Base-by-base conservation (phyloP, 2,113 vertebrate genomes). In the Phyllostomus hastatus region DNA sequence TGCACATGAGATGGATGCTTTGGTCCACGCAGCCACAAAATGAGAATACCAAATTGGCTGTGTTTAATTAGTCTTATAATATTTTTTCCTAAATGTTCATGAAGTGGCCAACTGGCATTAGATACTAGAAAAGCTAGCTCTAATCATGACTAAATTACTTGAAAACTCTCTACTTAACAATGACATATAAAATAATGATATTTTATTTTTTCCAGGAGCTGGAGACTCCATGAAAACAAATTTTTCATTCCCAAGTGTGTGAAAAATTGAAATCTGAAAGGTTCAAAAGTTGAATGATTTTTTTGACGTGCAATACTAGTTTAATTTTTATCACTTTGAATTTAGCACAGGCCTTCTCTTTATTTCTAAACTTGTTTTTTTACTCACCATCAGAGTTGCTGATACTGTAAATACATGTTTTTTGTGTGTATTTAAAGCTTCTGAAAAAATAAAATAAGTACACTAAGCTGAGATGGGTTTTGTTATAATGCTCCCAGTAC, bases 61-160 rank as follows among this genome's bases (percentile, higher is more conserved):
- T 95, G 67, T 83, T 95, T 95, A 95, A 87, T 94, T 96, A 91
- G 16, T 83, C 57, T 48, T 96, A 54, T 64, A 8, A 75, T 93
- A n/a, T 82, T 96, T 90, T 73, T 81, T 86, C 73, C 67, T 90
- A 82, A 97, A 92, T 95, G 92, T 85, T 94, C 16, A 78, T 92
- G 87, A 90, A 92, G 46, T 57, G 59, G 50, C 85, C 94, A 84
- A 0, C 79, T 89, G 41, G 41, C 54, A 28, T 72, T 61, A 85
- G 50, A 78, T 90, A 57, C 3, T 92, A 28, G 95, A 70, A 92
- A 78, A 97, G 16, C 59, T 82, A 73, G 43, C 31, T 43, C 28
- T 76, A 54, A 33, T 78, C 5, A 0, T 92, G 61, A 86, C 87
- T 95, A 75, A 86, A 82, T 94, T 94, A 86, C 50, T 54, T 97